Base-by-base conservation (phyloP, 2,797 vertebrate genomes). In the Potorous gilbertii region DNA sequence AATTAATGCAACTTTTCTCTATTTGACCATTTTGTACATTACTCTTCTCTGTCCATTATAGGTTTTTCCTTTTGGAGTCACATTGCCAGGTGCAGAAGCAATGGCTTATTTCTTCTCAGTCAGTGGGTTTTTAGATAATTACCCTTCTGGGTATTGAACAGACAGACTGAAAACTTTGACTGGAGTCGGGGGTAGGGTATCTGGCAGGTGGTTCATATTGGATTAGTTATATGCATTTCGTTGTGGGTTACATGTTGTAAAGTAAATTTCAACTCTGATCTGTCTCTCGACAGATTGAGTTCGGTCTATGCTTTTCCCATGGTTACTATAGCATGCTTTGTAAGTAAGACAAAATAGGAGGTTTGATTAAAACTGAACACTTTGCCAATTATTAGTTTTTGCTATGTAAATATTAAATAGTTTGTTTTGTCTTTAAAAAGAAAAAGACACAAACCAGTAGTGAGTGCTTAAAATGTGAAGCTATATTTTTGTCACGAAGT, bases 391-490 rank as follows among this genome's bases (percentile, higher is more conserved):
- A 93, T 97, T 97, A 93, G 59, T 66, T 96, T 98, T 98, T 97
- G 56, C 92, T 93, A 27, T 92, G 95, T 98, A 98, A 98, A 98
- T 98, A 97, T 98, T 98, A 96, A 97, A 95, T 62, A 96, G 34
- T 66, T 54, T 93, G 92, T 98, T 95, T 97, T 95, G 55, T 92
- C 93, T 97, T 94, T 6, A 16, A 96, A 98, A 46, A 98, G 96
- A 96, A 97, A 93, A 29, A n/a, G 95, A 95, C 21, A 57, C 91
- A 91, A 94, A 74, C 74, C 56, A 56, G 96, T 97, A 92, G 90
- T 92, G 97, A 98, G 94, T 96, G 91, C 96, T 97, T 97, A 97
- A 98, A 98, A 97, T 93, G 91, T 93, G 90, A 96, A 40, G 57
- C 92, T 40, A 91, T 94, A 96, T 96, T 96, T 96, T 97, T 55